Percentiles rank a stretch among this genome's conserved stretches.
Evolutionary conservation across 2,113 vertebrate species (phyloP).

Genomic region (Pongo abelii): DNA sequence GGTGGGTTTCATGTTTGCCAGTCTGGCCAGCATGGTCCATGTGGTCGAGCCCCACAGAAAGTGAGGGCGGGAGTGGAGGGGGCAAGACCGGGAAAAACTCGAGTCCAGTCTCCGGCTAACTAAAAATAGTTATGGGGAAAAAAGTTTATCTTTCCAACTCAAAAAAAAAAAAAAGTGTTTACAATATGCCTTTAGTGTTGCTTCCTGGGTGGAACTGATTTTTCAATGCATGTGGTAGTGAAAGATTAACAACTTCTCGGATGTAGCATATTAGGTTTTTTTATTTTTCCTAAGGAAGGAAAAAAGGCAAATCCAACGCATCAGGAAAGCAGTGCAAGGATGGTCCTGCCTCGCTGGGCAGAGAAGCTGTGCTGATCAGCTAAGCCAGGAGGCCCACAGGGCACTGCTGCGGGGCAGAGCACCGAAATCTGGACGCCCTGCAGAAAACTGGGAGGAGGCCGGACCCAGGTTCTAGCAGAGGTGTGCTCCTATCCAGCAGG

Average conservation of each 20-base stretch:
- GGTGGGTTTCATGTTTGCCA: not conserved
- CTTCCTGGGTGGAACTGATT: conserved; percentile 43
- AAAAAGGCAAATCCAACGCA: not conserved
- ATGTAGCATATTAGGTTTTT: too few relatives aligned
- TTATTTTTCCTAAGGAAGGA: not conserved
- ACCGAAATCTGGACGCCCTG: not conserved
- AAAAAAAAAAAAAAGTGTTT: conserved; percentile 41
- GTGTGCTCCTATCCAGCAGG: not conserved
- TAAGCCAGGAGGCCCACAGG: accelerated
- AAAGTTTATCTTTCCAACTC: conserved; percentile 17
- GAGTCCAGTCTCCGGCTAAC: not conserved
- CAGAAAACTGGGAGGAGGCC: accelerated
- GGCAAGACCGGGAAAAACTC: not conserved
- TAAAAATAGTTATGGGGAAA: conserved; percentile 49
- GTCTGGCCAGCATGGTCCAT: not conserved
- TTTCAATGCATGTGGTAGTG: not conserved
- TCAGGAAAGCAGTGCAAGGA: not conserved
- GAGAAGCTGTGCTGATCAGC: accelerated
- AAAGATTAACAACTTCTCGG: not conserved
- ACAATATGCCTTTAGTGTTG: not conserved
- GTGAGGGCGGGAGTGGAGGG: accelerated
- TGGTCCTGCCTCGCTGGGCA: accelerated
- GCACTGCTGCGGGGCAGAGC: not conserved
- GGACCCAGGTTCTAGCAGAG: not conserved
- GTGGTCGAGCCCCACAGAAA: not conserved